Conservation (phyloP, 2,113 vertebrate genomes). For the Australoheros scitulus region DNA sequence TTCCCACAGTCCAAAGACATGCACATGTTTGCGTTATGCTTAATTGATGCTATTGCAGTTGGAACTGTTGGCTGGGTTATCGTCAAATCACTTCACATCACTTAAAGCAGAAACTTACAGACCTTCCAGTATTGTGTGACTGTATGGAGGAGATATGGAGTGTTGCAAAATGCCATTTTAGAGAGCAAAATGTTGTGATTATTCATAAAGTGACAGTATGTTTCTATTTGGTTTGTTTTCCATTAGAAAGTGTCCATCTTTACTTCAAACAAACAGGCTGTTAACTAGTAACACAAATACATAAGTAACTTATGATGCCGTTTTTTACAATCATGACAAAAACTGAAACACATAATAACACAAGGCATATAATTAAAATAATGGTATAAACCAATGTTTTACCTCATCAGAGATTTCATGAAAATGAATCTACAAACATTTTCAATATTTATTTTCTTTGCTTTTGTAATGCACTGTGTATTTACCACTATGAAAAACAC, state of each 20-base stretch:
- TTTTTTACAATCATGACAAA: background rate
- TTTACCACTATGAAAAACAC: background rate
- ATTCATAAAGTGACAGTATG: background rate
- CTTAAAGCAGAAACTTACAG: background rate
- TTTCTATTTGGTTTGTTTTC: background rate
- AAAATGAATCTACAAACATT: too few species aligned
- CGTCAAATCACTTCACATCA: background rate
- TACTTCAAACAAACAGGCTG: background rate
- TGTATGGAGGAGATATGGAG: background rate
- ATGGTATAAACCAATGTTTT: background rate
- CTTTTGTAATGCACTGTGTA: background rate
- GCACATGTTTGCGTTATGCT: too few species aligned
- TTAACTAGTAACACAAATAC: background rate
- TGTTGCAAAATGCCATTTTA: background rate
- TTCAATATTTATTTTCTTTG: background rate
- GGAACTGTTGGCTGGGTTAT: too few species aligned
- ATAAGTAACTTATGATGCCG: background rate
- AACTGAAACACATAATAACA: background rate
- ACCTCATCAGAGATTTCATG: background rate
- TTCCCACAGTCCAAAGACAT: background rate
- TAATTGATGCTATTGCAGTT: too few species aligned
- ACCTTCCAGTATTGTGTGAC: background rate
- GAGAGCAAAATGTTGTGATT: background rate
- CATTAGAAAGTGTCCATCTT: background rate
- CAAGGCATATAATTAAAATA: background rate